Conservation (phyloP, 2,888 invertebrate species). For the Cryptophagus acutangulus region DNA sequence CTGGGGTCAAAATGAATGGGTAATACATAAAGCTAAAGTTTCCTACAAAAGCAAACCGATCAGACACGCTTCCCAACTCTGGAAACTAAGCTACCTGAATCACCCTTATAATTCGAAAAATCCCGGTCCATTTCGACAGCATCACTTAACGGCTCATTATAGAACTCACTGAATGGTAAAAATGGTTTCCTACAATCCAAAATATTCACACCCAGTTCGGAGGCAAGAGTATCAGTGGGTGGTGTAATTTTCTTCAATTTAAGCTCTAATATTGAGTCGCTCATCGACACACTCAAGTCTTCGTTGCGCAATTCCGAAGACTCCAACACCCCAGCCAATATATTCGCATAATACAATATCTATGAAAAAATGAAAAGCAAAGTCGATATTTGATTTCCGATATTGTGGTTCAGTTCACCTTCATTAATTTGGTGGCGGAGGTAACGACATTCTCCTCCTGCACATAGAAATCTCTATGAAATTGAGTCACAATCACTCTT, state of each 20-base stretch:
- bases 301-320: slow-evolving; percentile 59
- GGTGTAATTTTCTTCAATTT: slow-evolving; percentile 46
- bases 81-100: slow-evolving; percentile 40
- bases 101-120: slow-evolving; percentile 82
- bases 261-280: slow-evolving; percentile 42
- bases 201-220: slow-evolving; percentile 69
- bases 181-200: slow-evolving; percentile 79
- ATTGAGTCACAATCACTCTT: slow-evolving; percentile 73
- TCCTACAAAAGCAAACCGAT: slow-evolving; percentile 43
- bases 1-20: slow-evolving; percentile 85
- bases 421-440: slow-evolving; percentile 83
- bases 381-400: background rate
- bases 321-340: slow-evolving; percentile 77
- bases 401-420: slow-evolving; percentile 50
- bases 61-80: background rate
- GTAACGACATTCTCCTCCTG: slow-evolving; percentile 83
- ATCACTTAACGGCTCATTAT: slow-evolving; percentile 90
- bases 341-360: slow-evolving; percentile 84
- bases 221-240: slow-evolving; percentile 61
- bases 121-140: slow-evolving; percentile 91
- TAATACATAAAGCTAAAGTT: slow-evolving; percentile 88
- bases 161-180: slow-evolving; percentile 84
- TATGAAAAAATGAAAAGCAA: slow-evolving; percentile 41
- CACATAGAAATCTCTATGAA: slow-evolving; percentile 66
- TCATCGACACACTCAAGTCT: slow-evolving; percentile 49